Conservation (phyloP, 2,113 vertebrate genomes). For the Caracal caracal region DNA sequence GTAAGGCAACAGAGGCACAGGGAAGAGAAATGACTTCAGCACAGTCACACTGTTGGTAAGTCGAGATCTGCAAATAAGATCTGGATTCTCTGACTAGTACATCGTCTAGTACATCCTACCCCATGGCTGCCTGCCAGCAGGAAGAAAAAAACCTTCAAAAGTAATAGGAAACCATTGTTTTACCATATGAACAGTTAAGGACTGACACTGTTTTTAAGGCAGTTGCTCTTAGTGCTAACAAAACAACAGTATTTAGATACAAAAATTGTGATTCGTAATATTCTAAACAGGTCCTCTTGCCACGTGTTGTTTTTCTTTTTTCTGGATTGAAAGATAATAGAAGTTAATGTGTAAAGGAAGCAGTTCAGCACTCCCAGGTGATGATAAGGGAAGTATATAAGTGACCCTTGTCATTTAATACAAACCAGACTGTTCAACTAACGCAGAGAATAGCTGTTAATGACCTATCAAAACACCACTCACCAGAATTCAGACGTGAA, state of each 20-base stretch:
- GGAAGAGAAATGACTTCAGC: background rate
- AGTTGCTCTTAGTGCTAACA: background rate
- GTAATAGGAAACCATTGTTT: background rate
- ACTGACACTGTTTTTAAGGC: background rate
- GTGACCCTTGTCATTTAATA: constrained; percentile 53
- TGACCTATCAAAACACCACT: background rate
- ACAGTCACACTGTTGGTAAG: background rate
- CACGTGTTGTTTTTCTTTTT: background rate
- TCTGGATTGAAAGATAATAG: background rate
- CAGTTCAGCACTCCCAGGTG: background rate
- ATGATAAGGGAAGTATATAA: background rate
- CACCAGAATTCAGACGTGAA: constrained; percentile 19
- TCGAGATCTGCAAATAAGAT: background rate
- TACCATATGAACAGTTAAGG: background rate
- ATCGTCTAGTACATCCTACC: background rate
- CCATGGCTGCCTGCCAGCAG: background rate
- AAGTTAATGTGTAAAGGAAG: constrained; percentile 33
- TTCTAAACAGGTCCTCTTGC: constrained; percentile 20
- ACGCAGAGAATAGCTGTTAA: background rate
- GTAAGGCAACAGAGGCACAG: background rate
- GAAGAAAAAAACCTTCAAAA: background rate
- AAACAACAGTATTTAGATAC: background rate
- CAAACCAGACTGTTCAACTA: background rate
- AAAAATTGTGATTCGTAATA: background rate
- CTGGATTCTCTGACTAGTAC: background rate